A percentile compares a stretch with the other conserved stretches of the same genome.
Conservation (phyloP, 1,140 invertebrate genomes). For the Maconellicoccus hirsutus region DNA sequence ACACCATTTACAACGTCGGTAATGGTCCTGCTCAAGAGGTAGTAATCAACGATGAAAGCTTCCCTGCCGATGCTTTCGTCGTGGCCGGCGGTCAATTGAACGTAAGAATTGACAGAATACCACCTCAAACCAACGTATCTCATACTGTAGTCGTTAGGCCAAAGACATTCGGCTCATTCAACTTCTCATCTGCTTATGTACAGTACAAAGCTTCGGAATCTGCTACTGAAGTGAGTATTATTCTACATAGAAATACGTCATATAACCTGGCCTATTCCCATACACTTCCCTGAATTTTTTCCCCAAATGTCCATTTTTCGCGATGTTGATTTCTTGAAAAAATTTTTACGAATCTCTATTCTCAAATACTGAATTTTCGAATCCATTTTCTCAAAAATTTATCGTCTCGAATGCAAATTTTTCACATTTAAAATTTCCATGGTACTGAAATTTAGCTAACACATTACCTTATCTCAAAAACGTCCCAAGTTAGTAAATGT, state of each 20-base stretch:
- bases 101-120: conserved; percentile 74
- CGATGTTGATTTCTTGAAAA: too few relatives aligned
- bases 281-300: conserved; percentile 1
- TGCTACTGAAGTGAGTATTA: conserved; percentile 41
- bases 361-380: too few relatives aligned
- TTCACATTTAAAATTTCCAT: too few relatives aligned
- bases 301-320: too few relatives aligned
- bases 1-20: conserved; percentile 74
- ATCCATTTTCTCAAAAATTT: too few relatives aligned
- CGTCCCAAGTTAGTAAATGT: too few relatives aligned
- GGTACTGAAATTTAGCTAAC: too few relatives aligned
- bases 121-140: conserved; percentile 82
- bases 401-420: too few relatives aligned
- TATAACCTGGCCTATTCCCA: background rate
- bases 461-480: too few relatives aligned
- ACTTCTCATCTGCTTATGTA: conserved; percentile 91
- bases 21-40: conserved; percentile 79
- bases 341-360: too few relatives aligned
- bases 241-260: conserved; percentile 13
- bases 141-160: conserved; percentile 88
- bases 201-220: conserved; percentile 75
- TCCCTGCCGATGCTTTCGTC: conserved; percentile 78
- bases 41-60: conserved; percentile 74
- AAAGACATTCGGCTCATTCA: conserved; percentile 84
- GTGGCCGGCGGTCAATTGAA: conserved; percentile 72